Evolutionary conservation across 2,888 invertebrate species (phyloP), one percentile per base, ranked within the genome.

Genomic region (Heliothis peltigera): DNA sequence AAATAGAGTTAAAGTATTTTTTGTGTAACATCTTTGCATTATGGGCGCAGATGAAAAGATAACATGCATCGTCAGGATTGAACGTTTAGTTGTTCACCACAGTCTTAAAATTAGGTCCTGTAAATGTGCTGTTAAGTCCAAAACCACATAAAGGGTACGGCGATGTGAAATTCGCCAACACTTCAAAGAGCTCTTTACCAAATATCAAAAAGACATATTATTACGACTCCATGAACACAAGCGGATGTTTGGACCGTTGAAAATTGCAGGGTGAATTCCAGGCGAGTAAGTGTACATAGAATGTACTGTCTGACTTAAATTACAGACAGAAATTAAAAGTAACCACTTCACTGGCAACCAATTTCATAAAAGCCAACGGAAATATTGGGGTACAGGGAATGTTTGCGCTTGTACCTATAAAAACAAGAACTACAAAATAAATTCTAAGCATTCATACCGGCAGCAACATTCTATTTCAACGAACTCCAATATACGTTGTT

Each of bases 191-290:
- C 1, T 47, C 4, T 47, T 44, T 43, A 44, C 47, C 19, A 15
- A 17, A 18, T 22, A 15, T 39, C n/a, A 22, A 25, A 46, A 25
- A 61, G 28, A 28, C 39, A 42, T 39, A 48, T 60, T 60, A 48
- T 61, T 48, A 42, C 61, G 39, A 21, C 15, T 15, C 21, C 17
- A 10, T 59, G 60, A 59, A 28, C 61, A 4, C 12, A 42, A 18
- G 47, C 61, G 47, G 47, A 60, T 42, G 61, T 61, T 56, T 28
- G 25, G 1, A 42, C 25, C 19, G 8, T 28, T 28, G 42, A 0
- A 19, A 56, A 58, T 58, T 28, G 56, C 42, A 42, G n/a, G 19
- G n/a, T 58, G n/a, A 55, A 58, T 42, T 22, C n/a, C 18, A 39
- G 15, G 39, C 12, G 12, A 25, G 39, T 18, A 18, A 39, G n/a